A percentile compares a stretch with the other conserved stretches of the same genome.
phyloP scores from a whole-genome alignment of 2,113 vertebrate species.

The Pipa parva region DNA sequence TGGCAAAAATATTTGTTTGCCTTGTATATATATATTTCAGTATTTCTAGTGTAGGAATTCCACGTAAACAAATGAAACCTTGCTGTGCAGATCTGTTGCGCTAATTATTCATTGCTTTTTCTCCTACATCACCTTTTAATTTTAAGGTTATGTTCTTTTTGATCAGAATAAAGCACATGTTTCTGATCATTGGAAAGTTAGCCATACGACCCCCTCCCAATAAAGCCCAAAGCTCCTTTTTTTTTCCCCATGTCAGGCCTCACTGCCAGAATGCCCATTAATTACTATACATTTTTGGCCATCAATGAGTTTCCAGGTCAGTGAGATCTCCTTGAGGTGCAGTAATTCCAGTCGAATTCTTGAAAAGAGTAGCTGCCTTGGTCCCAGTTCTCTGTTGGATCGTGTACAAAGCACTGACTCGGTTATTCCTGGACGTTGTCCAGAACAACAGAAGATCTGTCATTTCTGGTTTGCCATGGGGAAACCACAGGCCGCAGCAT shows the following conservation, averaged over 20 bases:
- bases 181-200: too few relatives aligned
- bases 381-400: background rate
- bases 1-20: too few relatives aligned
- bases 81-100: too few relatives aligned
- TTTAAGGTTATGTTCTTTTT: too few relatives aligned
- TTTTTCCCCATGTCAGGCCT: background rate
- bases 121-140: too few relatives aligned
- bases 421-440: slow-evolving; percentile 4
- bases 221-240: too few relatives aligned
- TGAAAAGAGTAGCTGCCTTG: background rate
- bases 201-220: too few relatives aligned
- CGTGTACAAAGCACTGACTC: background rate
- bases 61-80: too few relatives aligned
- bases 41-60: too few relatives aligned
- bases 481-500: slow-evolving; percentile 30
- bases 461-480: slow-evolving; percentile 20
- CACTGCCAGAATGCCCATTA: background rate
- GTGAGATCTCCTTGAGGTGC: background rate
- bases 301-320: background rate
- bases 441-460: slow-evolving; percentile 11
- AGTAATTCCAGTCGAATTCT: background rate
- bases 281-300: background rate
- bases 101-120: too few relatives aligned
- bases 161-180: too few relatives aligned
- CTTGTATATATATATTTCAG: too few relatives aligned